Base-by-base conservation (phyloP, 92 coral and sea anemone species). In the Pocillopora meandrina region DNA sequence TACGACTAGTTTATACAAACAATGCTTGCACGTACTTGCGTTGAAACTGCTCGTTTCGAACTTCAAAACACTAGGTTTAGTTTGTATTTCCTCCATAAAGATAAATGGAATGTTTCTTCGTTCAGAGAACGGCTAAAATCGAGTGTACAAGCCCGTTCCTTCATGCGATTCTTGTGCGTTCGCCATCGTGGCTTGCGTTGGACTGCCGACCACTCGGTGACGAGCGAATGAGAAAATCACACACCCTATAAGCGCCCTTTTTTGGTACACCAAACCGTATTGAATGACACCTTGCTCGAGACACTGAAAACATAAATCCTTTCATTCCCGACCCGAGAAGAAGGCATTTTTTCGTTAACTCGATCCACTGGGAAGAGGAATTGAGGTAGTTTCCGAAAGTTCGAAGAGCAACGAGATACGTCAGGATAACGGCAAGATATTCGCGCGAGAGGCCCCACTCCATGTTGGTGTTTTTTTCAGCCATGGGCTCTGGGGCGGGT, bases 401-500 rank as follows among this genome's bases (percentile, higher is more conserved):
- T 81, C 88, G 92, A 81, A 77, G 70, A 83, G 66, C 88, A 86
- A 85, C 87, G 69, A 84, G 72, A 86, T 80, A 75, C 64, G 67
- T 34, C 33, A 78, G 84, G 90, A 92, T 85, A 68, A 90, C 89
- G 82, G 85, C 70, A 85, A 86, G 84, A 87, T 86, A 76, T 84
- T 77, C 73, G 83, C 90, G 90, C 78, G 86, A 87, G 89, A 86
- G 83, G 87, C 98, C 95, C 93, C 95, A 92, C 95, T 92, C 98
- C 98, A 94, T 94, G 86, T 89, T 94, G 95, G 90, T 79, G 95
- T 86, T 87, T 92, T 91, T 91, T 89, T 85, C 92, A 85, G 92
- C 92, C 90, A 89, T 94, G 95, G 98, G 98, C 95, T 87, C 76
- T 96, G 99, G 99, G 99, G 99, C 99, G 99, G 98, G 99, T 90